A percentile compares a stretch with the other conserved stretches of the same genome.
phyloP scores from a whole-genome alignment of 2,888 invertebrate species.

The Imbricaverruca yamaguchii region DNA sequence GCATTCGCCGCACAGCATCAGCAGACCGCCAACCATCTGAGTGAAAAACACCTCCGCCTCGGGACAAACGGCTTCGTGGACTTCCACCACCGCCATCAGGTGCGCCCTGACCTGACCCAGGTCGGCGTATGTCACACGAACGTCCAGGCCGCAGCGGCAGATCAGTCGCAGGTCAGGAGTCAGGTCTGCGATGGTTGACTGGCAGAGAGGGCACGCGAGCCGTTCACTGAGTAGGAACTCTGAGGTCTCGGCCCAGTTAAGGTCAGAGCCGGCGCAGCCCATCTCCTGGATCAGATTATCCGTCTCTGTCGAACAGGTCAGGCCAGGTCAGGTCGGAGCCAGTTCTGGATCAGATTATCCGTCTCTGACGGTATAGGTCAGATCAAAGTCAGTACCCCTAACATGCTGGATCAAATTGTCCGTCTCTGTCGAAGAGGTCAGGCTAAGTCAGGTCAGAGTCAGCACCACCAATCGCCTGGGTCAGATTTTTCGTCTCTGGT shows the following conservation, averaged over 20 bases:
- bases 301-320: not conserved
- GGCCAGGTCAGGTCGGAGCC: not conserved
- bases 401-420: no score
- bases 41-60: slow-evolving; percentile 6
- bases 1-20: not conserved
- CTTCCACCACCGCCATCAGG: not conserved
- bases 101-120: not conserved
- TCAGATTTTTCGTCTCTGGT: no score
- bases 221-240: not conserved
- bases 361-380: no score
- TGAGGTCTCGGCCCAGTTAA: not conserved
- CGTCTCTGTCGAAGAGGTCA: no score
- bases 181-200: not conserved
- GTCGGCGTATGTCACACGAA: not conserved
- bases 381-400: no score
- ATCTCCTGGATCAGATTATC: not conserved
- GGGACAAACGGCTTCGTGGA: not conserved
- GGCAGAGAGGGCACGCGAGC: not conserved
- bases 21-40: not conserved
- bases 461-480: no score
- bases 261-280: not conserved
- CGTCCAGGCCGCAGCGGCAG: slow-evolving; percentile 15
- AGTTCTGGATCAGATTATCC: not conserved
- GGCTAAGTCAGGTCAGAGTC: no score
- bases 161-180: not conserved